Percentiles rank a stretch among this genome's conserved stretches.
Evolutionary conservation across 2,797 vertebrate genomes (phyloP).

Genomic region (Pipistrellus kuhlii): DNA sequence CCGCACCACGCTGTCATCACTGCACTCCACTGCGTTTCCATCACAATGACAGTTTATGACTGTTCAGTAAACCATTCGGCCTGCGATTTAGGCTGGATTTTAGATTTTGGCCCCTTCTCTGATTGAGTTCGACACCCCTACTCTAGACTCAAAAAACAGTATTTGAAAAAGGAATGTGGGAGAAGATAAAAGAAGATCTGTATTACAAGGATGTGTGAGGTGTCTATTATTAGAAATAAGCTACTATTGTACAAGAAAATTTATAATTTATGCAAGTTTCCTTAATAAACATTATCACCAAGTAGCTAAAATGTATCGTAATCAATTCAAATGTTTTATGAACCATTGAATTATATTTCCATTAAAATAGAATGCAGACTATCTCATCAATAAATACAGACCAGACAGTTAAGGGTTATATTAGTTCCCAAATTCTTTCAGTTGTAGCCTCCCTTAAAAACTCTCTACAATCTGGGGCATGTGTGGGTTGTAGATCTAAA

Average conservation of each 20-base stretch:
- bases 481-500: neutral
- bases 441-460: neutral
- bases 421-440: neutral
- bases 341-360: neutral
- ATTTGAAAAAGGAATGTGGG: neutral
- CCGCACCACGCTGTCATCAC: no score
- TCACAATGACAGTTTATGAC: no score
- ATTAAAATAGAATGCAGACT: neutral
- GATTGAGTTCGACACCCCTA: no score
- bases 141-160: neutral
- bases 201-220: neutral
- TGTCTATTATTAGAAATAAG: neutral
- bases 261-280: neutral
- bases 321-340: neutral
- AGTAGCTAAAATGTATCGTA: neutral
- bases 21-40: no score
- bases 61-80: no score
- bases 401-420: neutral
- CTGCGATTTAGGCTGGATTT: no score
- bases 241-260: neutral
- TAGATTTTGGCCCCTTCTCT: no score
- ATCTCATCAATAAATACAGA: neutral
- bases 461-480: neutral
- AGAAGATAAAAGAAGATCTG: neutral
- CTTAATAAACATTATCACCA: neutral